phyloP scores from a whole-genome alignment of 1,140 invertebrate species.

The Lutraria rhynchaena region DNA sequence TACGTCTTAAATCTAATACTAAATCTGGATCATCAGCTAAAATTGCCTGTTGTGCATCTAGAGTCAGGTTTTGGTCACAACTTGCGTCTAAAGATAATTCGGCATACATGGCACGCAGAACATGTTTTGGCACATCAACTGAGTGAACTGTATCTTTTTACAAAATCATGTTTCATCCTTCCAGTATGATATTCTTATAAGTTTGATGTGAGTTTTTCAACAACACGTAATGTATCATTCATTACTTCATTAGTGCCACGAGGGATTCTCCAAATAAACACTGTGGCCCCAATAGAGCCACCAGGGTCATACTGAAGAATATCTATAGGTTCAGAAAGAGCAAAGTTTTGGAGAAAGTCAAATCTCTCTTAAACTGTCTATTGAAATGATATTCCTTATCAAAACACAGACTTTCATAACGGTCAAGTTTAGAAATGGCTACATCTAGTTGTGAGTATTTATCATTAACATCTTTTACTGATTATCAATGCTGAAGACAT shows the following conservation, averaged over 20 bases:
- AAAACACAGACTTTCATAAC: not conserved
- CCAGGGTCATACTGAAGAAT: slow-evolving; percentile 18
- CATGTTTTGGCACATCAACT: not conserved
- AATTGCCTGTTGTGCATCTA: slow-evolving; percentile 31
- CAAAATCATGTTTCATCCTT: not conserved
- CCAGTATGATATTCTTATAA: slow-evolving; percentile 28
- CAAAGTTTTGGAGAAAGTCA: not conserved
- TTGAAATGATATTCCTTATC: slow-evolving; percentile 1
- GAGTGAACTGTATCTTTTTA: not conserved
- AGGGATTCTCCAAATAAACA: slow-evolving; percentile 14
- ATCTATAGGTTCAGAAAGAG: not conserved
- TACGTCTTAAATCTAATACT: slow-evolving; percentile 23
- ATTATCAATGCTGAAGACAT: not conserved
- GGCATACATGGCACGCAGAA: slow-evolving; percentile 39
- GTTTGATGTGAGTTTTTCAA: not conserved
- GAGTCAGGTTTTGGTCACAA: not conserved
- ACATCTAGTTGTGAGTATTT: not conserved
- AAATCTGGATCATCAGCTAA: slow-evolving; percentile 47
- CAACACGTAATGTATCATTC: not conserved
- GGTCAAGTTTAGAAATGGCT: not conserved
- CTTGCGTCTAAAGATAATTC: slow-evolving; percentile 8
- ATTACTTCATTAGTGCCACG: not conserved
- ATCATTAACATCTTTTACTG: not conserved
- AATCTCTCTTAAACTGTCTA: not conserved
- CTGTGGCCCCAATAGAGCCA: not conserved